Base-by-base conservation (phyloP, 1,140 invertebrate genomes). In the Nebria ingens region DNA sequence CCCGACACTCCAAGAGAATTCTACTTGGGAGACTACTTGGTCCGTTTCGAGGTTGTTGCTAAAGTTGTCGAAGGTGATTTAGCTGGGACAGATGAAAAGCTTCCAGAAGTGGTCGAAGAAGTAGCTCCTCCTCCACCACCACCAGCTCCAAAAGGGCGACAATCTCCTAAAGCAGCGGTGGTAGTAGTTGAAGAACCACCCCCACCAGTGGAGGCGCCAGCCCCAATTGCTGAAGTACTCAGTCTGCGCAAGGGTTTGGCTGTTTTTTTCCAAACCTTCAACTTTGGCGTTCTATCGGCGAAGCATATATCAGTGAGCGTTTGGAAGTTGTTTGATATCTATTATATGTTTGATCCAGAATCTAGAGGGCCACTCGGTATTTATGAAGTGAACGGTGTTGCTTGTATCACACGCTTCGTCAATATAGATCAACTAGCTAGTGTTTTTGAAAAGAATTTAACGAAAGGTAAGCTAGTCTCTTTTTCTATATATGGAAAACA, bases 291-390 rank as follows among this genome's bases (percentile, higher is more conserved):
- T 4, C 29, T 76, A 0, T 69, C 66, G 57, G 55, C 65, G 0
- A 75, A 74, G 55, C 60, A 66, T n/a, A 70, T 72, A 53, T 70
- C 69, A 54, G 71, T 75, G 0, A 74, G 63, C 0, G 57, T 78
- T 0, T 79, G 74, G 73, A 64, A 62, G 21, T 66, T 59, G 0
- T 65, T 67, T 20, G 70, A 68, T 13, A 65, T 67, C n/a, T 72
- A 60, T 21, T 71, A 71, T 21, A 64, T 78, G 64, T 77, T 74
- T 65, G 76, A 78, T 57, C 71, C 76, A 1, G 68, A 76, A 57
- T 65, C 70, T 0, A 67, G 70, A 11, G 74, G 75, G 0, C 75
- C 76, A 2, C 54, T 60, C 0, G 76, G 76, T 0, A 25, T 58
- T 0, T 56, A 58, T 13, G 70, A 69, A 0, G 64, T 68, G 1